Base-by-base conservation (phyloP, 2,113 vertebrate species). In the Dicentrarchus labrax region DNA sequence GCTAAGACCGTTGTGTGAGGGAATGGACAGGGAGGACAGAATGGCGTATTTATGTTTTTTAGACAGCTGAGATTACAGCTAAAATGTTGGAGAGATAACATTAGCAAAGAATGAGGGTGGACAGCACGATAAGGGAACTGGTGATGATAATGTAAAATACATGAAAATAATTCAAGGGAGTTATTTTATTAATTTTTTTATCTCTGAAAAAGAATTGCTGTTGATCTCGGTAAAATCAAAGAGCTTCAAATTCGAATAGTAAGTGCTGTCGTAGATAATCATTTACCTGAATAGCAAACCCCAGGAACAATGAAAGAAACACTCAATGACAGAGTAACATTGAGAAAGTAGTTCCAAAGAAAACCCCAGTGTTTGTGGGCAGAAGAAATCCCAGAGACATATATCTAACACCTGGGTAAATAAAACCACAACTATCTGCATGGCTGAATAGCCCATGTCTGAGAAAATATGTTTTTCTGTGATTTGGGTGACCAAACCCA, bases 231-330 rank as follows among this genome's bases (percentile, higher is more conserved):
- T 54, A 13, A 48, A 69, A 39, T 60, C 15, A 59, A 61, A 70
- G 66, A 68, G 39, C 41, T 73, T 81, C 21, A 67, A 41, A 76
- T 82, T 78, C 10, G 72, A 61, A 73, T 8, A 69, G 15, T 85
- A 92, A 91, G 89, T 92, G 88, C 89, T 84, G 51, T 41, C 6
- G 21, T 53, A 68, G 51, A 43, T 6, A 12, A 69, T 62, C 30
- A 3, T 39, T 30, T 48, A 74, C 43, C 24, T 50, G 22, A 12
- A 57, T 9, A 36, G 2, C 17, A 64, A 70, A 56, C 7, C 22
- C 9, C 6, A 62, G 41, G 57, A 36, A 85, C 48, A 21, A 72
- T 45, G 0, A 59, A 19, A 47, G 24, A 77, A 59, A 67, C 13
- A 24, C 16, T 61, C n/a, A 15, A 15, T n/a, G 36, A 30, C 16